phyloP scores from a whole-genome alignment of 2,888 invertebrate species.

The Margaritifera margaritifera region DNA sequence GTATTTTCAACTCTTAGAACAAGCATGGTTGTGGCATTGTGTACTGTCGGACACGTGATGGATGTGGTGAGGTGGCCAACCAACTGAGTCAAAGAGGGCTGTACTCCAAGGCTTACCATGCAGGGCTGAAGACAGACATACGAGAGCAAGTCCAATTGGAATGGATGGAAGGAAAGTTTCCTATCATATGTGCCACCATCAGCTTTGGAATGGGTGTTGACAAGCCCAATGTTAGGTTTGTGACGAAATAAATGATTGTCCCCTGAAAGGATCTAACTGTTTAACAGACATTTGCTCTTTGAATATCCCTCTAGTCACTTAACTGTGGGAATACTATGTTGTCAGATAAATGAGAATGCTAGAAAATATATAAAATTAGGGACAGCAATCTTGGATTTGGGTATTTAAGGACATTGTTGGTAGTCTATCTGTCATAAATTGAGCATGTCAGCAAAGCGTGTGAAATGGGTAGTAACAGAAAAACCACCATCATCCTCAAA shows the following conservation, averaged over 20 bases:
- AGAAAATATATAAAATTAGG: no score
- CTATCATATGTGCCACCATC: slow-evolving; percentile 95
- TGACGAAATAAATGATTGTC: not conserved
- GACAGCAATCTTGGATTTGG: no score
- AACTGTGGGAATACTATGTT: no score
- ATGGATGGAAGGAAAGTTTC: slow-evolving; percentile 91
- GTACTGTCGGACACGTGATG: slow-evolving; percentile 94
- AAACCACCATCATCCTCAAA: no score
- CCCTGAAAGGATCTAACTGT: not conserved
- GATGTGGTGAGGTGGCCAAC: slow-evolving; percentile 87
- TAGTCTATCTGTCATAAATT: no score
- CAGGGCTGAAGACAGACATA: slow-evolving; percentile 78
- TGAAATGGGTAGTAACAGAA: no score
- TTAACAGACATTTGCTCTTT: no score
- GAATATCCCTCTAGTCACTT: no score
- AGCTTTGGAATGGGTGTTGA: slow-evolving; percentile 99
- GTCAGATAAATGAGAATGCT: no score
- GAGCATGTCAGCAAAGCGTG: no score
- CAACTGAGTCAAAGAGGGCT: slow-evolving; percentile 81
- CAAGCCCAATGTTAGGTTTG: slow-evolving; percentile 89
- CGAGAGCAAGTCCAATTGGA: slow-evolving; percentile 87
- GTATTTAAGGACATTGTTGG: no score
- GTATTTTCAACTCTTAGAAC: slow-evolving; percentile 40
- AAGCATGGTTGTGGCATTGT: slow-evolving; percentile 86
- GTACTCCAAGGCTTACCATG: slow-evolving; percentile 89